Evolutionary conservation across 2,113 vertebrate species (phyloP), one percentile per base, ranked within the genome.

Genomic region (Pachyramphus minor): DNA sequence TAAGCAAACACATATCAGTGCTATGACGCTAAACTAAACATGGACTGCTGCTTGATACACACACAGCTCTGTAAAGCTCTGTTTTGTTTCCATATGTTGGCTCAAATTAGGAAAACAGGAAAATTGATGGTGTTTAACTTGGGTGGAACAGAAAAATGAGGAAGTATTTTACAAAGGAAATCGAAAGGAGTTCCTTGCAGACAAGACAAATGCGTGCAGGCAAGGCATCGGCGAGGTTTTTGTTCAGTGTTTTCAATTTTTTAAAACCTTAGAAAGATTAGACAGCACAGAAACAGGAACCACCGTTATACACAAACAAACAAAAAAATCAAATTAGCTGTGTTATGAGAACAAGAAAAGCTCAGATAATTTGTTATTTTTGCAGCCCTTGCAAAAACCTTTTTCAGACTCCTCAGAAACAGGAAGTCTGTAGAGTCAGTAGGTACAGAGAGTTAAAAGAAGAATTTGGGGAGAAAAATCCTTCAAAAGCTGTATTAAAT

Each of bases 101-200:
- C 28, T 73, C 12, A 17, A 75, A 82, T 66, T 18, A n/a, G 8
- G 53, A 37, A 42, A 27, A 39, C 2, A 5, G 53, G n/a, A 69
- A 76, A 69, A 77, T 12, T 9, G 11, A 7, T 11, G 0, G 11
- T 60, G 58, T 85, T 91, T 87, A 53, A 39, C 11, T 84, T 52
- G 42, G 76, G 55, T 78, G 49, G 84, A 55, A 87, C 37, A 12
- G 49, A 89, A 77, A 94, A 76, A 90, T 11, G 25, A 72, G 49
- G 62, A 89, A 85, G 56, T 60, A 39, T 47, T 28, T n/a, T 56
- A 44, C 15, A 47, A 47, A 76, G 68, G 83, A 95, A 96, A 84
- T 50, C 4, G 19, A 71, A 82, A 64, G 42, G 55, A 73, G 18
- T 42, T 87, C 16, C 14, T 50, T 59, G 50, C 59, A 81, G 59